phyloP scores from a whole-genome alignment of 2,113 vertebrate genomes.

The Girardinichthys multiradiatus region DNA sequence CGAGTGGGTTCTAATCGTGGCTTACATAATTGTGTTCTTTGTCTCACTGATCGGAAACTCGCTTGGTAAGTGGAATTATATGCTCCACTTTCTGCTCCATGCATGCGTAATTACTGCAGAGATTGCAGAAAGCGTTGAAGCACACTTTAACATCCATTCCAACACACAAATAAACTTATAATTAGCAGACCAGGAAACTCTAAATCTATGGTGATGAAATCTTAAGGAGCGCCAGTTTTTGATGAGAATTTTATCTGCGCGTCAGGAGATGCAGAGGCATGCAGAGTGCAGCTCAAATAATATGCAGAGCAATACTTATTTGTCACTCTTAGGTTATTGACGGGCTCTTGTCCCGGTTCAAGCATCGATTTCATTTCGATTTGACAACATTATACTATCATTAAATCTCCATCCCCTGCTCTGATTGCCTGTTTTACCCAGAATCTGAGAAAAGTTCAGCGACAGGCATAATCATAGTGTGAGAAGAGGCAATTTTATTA shows the following conservation, averaged over 20 bases:
- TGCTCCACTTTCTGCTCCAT: background rate
- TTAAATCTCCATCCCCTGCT: background rate
- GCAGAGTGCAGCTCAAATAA: background rate
- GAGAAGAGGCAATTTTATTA: background rate
- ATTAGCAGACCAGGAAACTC: background rate
- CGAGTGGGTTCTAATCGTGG: slow-evolving; percentile 94
- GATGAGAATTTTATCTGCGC: background rate
- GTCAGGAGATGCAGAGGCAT: slow-evolving; percentile 4
- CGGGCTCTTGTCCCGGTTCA: background rate
- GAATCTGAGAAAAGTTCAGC: background rate
- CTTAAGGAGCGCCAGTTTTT: background rate
- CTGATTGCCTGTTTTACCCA: background rate
- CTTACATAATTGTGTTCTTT: slow-evolving; percentile 93
- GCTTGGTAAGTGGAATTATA: slow-evolving; percentile 85
- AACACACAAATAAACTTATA: slow-evolving; percentile 10
- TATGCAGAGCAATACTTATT: background rate
- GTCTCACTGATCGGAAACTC: slow-evolving; percentile 93
- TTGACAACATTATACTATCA: background rate
- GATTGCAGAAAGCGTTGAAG: background rate
- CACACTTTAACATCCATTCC: background rate
- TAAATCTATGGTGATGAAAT: background rate
- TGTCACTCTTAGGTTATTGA: background rate
- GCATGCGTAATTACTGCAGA: slow-evolving; percentile 12
- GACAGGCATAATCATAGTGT: background rate
- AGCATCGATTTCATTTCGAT: background rate